These are phyloP conservation scores for Corella eumyota DNA, from an alignment of 23 tunicate genomes.

Conservation along the genomic window DNA sequence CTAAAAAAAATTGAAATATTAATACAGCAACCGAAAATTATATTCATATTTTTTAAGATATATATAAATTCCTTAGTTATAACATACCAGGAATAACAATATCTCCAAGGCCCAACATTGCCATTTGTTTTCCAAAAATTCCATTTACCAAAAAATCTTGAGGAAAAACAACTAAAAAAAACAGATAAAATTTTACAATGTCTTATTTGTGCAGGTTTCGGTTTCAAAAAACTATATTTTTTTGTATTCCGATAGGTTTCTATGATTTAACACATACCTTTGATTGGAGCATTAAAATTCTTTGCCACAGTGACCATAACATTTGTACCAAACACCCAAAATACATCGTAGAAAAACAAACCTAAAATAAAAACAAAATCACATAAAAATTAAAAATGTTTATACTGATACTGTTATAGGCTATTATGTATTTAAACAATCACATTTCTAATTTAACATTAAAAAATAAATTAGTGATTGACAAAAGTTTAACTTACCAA, in stretches of 20 bases:
- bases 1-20: conserved; percentile 3
- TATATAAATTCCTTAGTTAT: not conserved
- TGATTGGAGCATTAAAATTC: conserved; percentile 98
- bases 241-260: too few relatives aligned
- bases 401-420: not conserved
- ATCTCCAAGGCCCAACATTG: conserved; percentile 99
- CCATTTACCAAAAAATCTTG: conserved; percentile 75
- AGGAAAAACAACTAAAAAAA: conserved; percentile 73
- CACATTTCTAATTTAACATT: not conserved
- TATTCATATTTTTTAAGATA: too few relatives aligned
- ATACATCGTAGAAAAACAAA: conserved; percentile 93
- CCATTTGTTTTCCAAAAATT: conserved; percentile 58
- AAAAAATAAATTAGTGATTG: not conserved
- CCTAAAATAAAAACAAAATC: conserved; percentile 20
- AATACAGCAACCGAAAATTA: not conserved
- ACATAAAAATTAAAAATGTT: not conserved
- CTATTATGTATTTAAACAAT: not conserved
- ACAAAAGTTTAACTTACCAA: conserved; percentile 38
- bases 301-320: conserved; percentile 98
- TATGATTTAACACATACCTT: too few relatives aligned
- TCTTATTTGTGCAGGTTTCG: too few relatives aligned
- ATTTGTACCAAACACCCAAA: conserved; percentile 99
- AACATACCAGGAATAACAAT: conserved; percentile 91
- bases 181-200: not conserved
- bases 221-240: too few relatives aligned